Base-by-base conservation (phyloP, 2,888 invertebrate genomes). In the Melinaea marsaeus region DNA sequence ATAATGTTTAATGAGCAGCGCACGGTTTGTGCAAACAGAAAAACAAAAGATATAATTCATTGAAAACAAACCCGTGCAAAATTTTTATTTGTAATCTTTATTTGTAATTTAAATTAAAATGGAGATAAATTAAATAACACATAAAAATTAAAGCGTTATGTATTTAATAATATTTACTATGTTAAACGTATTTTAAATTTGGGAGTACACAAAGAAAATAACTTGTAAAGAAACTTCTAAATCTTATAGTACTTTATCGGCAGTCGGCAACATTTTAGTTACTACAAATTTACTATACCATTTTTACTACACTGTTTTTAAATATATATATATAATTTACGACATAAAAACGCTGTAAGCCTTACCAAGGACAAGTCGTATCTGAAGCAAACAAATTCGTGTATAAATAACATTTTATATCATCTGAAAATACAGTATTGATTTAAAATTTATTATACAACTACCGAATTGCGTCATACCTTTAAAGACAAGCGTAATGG, bases 361-460 rank as follows among this genome's bases (percentile, higher is more conserved):
- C 83, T 82, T 79, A 75, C 74, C 88, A 88, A 88, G 88, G 87
- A 78, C 84, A 74, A 71, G 68, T 72, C 73, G 74, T 77, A 77
- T 76, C 77, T 76, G 79, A 80, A 83, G 78, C 79, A 83, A 84
- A 84, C 64, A 66, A 62, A 34, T 65, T 62, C 65, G 65, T 62
- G 58, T 83, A 81, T 73, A 64, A 70, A 68, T 73, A 73, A 65
- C 63, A 68, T 69, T 86, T 86, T 83, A 86, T 81, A 80, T 74
- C 82, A 73, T 75, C 82, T 76, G 75, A 68, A 81, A 84, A 86
- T 86, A 22, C 22, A 22, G 86, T 79, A 72, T 72, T 72, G 72
- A 69, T 70, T 72, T 69, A 57, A 61, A 62, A 69, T 72, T 73
- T 72, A 70, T 70, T 72, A 67, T 57, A 60, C 64, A 62, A 68